These are phyloP conservation scores for Thaumetopoea pityocampa DNA, from an alignment of 1,140 invertebrate species.

Conservation along the genomic window DNA sequence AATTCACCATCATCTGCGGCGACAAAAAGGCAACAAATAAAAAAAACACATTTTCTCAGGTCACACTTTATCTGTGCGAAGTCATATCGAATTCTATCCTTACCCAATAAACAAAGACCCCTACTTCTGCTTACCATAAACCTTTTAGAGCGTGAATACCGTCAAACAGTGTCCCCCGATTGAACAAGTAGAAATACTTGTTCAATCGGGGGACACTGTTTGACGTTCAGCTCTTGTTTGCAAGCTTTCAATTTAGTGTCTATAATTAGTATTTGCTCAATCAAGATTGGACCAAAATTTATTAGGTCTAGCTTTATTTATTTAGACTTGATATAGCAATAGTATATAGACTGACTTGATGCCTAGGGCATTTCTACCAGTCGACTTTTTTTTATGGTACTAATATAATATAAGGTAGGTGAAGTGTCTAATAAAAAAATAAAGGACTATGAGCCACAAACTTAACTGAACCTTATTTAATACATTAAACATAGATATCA, in stretches of 20 bases:
- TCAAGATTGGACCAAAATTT: constrained; percentile 11
- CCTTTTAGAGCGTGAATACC: constrained; percentile 27
- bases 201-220: constrained; percentile 44
- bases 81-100: constrained; percentile 12
- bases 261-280: constrained; percentile 26
- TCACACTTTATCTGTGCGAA: constrained; percentile 15
- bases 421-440: no score
- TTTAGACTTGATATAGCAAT: constrained; percentile 1
- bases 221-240: constrained; percentile 26
- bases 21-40: no score
- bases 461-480: no score
- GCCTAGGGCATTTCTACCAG: no score
- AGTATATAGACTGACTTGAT: no score
- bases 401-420: no score
- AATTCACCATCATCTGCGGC: no score
- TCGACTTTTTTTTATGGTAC: no score
- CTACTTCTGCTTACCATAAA: constrained; percentile 19
- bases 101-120: constrained; percentile 7
- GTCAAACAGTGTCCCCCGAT: constrained; percentile 47
- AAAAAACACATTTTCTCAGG: constrained; percentile 4
- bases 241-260: constrained; percentile 12
- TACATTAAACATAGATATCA: no score
- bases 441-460: no score
- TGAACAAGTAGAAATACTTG: constrained; percentile 42
- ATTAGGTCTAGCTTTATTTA: constrained; percentile 2